Conservation (phyloP, 1,140 invertebrate genomes). For the Helicoverpa zea region DNA sequence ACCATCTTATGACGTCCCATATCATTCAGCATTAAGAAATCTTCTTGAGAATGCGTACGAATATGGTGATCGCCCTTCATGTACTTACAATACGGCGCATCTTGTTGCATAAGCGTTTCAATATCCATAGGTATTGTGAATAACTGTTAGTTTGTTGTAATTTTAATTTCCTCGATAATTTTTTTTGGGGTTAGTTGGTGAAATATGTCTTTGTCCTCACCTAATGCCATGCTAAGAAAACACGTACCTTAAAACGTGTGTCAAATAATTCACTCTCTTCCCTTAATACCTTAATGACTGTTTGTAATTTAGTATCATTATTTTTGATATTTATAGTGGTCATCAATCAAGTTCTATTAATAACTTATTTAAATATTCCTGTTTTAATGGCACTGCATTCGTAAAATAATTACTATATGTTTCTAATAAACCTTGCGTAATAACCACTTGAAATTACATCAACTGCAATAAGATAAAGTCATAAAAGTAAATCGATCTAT, state of each 20-base stretch:
- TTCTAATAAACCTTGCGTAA: constrained; percentile 33
- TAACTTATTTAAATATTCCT: no score
- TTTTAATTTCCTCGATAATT: no score
- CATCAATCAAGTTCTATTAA: no score
- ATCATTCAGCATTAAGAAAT: constrained; percentile 22
- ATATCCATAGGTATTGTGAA: neutral
- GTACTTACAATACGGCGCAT: neutral
- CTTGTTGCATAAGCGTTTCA: neutral
- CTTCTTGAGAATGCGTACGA: neutral
- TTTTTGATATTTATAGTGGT: no score
- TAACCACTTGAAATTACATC: constrained; percentile 10
- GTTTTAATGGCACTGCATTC: neutral
- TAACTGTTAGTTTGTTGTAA: neutral
- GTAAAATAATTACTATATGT: constrained; percentile 14
- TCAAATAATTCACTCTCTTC: no score
- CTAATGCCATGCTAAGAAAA: no score
- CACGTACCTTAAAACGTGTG: no score
- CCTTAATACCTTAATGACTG: no score
- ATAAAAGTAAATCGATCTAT: constrained; percentile 28
- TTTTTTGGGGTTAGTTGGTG: no score
- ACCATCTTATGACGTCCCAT: constrained; percentile 10
- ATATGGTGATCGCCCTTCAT: constrained; percentile 18
- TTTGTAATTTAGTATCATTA: no score
- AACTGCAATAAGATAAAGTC: constrained; percentile 19
- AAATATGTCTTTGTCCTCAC: no score